These are phyloP conservation scores for Dipus sagitta DNA, from an alignment of 2,797 vertebrate genomes.

Conservation along the genomic window DNA sequence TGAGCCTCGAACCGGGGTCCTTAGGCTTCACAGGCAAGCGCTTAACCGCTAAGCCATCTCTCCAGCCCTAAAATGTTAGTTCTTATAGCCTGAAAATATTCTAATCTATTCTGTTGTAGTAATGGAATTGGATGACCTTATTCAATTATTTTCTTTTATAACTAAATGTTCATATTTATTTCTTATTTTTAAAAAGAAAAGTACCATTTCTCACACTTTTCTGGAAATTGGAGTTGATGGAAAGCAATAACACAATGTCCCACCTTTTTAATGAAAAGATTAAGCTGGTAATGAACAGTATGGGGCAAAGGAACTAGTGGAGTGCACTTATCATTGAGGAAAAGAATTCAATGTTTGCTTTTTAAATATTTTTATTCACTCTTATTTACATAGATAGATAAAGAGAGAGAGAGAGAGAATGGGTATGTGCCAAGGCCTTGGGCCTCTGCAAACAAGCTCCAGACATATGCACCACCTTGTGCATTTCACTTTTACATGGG, in stretches of 20 bases:
- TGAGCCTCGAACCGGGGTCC: no score
- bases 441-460: no score
- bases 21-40: no score
- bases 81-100: not conserved
- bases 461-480: no score
- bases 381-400: no score
- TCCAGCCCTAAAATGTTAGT: not conserved
- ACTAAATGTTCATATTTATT: not conserved
- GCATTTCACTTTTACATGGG: no score
- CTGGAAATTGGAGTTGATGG: not conserved
- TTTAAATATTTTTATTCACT: no score
- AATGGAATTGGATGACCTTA: not conserved
- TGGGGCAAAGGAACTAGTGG: rapidly evolving
- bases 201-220: not conserved
- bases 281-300: not conserved
- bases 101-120: not conserved
- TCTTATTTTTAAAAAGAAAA: not conserved
- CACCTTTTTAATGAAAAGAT: not conserved
- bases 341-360: not conserved
- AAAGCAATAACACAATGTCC: not conserved
- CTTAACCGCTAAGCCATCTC: no score
- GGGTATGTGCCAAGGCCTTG: no score
- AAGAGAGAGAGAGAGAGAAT: no score
- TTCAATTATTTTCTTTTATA: not conserved
- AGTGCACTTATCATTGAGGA: not conserved